Evolutionary conservation across 2,888 invertebrate species (phyloP), one percentile per base, ranked within the genome.

Genomic region (Amphipyra tragopoginis): DNA sequence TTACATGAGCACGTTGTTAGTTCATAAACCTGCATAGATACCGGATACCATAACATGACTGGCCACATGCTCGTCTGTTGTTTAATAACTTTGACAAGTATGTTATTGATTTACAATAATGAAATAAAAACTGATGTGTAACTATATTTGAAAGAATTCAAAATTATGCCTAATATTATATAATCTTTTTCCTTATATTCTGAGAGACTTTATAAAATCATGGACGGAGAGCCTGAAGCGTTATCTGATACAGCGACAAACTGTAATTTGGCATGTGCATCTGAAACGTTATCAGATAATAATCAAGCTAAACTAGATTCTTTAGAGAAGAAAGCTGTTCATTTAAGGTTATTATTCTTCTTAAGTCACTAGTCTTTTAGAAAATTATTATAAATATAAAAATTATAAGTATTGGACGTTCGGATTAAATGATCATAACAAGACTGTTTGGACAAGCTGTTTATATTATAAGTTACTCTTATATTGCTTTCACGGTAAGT

Each of bases 261-360:
- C 67, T 92, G 90, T 75, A 92, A 93, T 75, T 75, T 90, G 49
- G 85, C 86, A 63, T 87, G 90, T 26, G 82, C 86, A 57, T 91
- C 92, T 57, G 93, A 92, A 79, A 88, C 89, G 36, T 62, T 87
- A 65, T 91, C 92, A 57, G 93, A 93, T 72, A 86, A 86, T 63
- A 88, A 88, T 77, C 93, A 93, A 83, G 90, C 90, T 34, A 94
- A 89, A 85, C 82, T 91, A 71, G 94, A 94, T 77, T 89, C 93
- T 21, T 81, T 94, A 65, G 94, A 94, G 72, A 94, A 94, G 81
- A 94, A 95, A 82, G 94, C 94, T 63, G 90, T 93, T 51, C 94
- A 94, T 75, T 79, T 94, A 72, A 91, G 94, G 94, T 91, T 7
- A 40, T 58, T 14, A 21, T 34, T 36, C 14, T 14, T 38, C 0